Conservation (phyloP, 2,113 vertebrate genomes). For the Fregetta grallaria region DNA sequence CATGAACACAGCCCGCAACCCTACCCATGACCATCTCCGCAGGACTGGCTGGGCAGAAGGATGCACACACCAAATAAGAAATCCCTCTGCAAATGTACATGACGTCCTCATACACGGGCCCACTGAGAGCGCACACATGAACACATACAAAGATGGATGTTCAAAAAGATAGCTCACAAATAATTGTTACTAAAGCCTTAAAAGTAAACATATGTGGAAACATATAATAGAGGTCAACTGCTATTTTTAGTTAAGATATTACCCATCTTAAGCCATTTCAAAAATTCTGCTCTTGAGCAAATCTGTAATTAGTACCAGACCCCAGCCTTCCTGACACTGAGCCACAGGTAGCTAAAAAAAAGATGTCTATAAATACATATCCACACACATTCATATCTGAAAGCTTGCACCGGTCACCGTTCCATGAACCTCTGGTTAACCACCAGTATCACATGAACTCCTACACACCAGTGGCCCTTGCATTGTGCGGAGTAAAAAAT, state of each 20-base stretch:
- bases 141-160: accelerated
- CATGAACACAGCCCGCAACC: neutral
- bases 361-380: neutral
- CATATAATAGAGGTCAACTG: neutral
- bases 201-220: neutral
- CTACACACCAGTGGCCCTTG: neutral
- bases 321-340: neutral
- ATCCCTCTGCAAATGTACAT: neutral
- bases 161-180: neutral
- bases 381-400: neutral
- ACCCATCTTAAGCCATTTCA: neutral
- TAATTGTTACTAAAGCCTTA: neutral
- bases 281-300: neutral
- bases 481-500: neutral
- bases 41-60: neutral
- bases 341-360: neutral
- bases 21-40: neutral
- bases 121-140: too few relatives aligned
- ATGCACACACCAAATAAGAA: neutral
- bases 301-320: neutral
- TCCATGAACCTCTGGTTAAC: neutral
- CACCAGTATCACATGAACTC: neutral
- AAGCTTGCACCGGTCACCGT: neutral
- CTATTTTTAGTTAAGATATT: neutral
- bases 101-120: neutral